Evolutionary conservation across 2,888 invertebrate genomes (phyloP).

Genomic region (Ellobium chinense): DNA sequence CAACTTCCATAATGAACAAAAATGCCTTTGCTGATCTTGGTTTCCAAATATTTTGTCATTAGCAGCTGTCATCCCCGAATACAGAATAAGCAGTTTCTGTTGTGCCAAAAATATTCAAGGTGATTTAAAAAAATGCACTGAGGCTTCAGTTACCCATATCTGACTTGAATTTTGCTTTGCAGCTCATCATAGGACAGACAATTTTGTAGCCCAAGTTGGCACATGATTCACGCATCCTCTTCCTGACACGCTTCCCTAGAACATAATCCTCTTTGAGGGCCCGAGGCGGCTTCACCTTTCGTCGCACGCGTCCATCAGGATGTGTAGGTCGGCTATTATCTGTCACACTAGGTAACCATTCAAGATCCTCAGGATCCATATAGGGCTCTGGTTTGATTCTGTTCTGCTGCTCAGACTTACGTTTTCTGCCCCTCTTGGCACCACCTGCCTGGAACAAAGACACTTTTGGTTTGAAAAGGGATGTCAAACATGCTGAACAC

Average conservation of each 20-base stretch:
- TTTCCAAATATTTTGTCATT: too few relatives aligned
- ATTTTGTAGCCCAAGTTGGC: slow-evolving; percentile 48
- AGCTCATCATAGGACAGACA: slow-evolving; percentile 57
- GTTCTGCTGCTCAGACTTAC: slow-evolving; percentile 50
- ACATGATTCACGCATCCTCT: slow-evolving; percentile 2
- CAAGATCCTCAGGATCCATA: slow-evolving; percentile 60
- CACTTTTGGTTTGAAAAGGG: too few relatives aligned
- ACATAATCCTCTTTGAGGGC: slow-evolving; percentile 69
- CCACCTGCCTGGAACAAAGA: slow-evolving; percentile 41
- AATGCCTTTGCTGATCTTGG: too few relatives aligned
- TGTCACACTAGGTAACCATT: slow-evolving; percentile 57
- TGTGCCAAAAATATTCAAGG: too few relatives aligned
- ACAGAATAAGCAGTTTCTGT: too few relatives aligned
- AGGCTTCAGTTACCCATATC: slow-evolving; percentile 73
- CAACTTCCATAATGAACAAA: too few relatives aligned
- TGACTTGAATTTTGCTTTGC: slow-evolving; percentile 80
- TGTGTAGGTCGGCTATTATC: slow-evolving; percentile 49
- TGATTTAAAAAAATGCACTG: too few relatives aligned
- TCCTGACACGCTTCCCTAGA: slow-evolving; percentile 56
- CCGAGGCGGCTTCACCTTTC: slow-evolving; percentile 64
- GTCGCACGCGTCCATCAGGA: slow-evolving; percentile 57
- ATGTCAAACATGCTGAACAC: too few relatives aligned
- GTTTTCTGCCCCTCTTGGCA: slow-evolving; percentile 63
- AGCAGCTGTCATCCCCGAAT: too few relatives aligned
- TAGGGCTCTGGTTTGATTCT: slow-evolving; percentile 39